Base-by-base conservation (phyloP, 1,140 invertebrate genomes). In the Aphaenogaster floridana region DNA sequence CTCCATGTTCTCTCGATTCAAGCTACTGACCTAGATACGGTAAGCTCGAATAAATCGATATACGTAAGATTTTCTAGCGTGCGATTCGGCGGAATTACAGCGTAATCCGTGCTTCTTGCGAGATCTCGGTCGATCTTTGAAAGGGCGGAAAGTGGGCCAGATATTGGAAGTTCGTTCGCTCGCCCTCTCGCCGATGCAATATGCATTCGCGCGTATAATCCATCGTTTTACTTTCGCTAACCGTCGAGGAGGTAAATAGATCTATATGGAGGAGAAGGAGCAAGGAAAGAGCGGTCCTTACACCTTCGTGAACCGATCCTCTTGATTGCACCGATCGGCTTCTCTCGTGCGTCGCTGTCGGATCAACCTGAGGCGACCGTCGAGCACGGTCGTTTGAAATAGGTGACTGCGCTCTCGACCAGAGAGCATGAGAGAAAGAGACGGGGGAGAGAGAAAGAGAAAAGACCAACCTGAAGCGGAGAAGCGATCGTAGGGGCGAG, bases 61-160 rank as follows among this genome's bases (percentile, higher is more conserved):
- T 50, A 63, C 8, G n/a, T 57, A 81, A 81, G 79, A 90, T 89
- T 74, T 88, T 86, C 48, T 61, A 69, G 81, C 66, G 34, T 34
- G 77, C 85, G 79, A 90, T 79, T 90, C 63, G 28, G 36, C 66
- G 88, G 85, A 87, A 87, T 87, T 84, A 87, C 85, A 57, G n/a
- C 34, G 42, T 72, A 81, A 90, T 90, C 88, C 89, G 21, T 17
- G n/a, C 28, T 80, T 7, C 71, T 34, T 80, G 72, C 76, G 69
- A 57, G 28, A 48, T 81, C n/a, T 50, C 69, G 42, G 34, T 57
- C 8, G 74, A 50, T 64, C 71, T 74, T 36, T 48, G 69, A 84
- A 39, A 84, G 8, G 42, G 42, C 13, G n/a, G 9, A 54, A 48
- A 36, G 9, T 39, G 8, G 64, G 21, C 15, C 66, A 79, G 79